Evolutionary conservation across 2,113 vertebrate genomes (phyloP), one percentile per base, ranked within the genome.

Genomic region (Columbina picui): DNA sequence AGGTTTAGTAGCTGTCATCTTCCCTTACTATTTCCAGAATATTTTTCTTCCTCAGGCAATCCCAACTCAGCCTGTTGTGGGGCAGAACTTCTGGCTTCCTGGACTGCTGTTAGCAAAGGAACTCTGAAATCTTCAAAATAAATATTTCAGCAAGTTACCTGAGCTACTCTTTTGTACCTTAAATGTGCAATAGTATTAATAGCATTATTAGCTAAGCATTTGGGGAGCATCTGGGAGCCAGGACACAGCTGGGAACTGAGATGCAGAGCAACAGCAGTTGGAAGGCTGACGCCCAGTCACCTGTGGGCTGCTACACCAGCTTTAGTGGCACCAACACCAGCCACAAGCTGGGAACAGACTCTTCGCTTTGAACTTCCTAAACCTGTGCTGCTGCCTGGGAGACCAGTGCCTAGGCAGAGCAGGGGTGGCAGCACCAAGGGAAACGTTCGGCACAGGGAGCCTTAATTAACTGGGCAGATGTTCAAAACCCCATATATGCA

Each of bases 251-350:
- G 38, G 65, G 52, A 59, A 59, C 52, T 11, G 18, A 71, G 45
- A 53, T 6, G 18, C 29, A 53, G 38, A 55, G 38, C 70, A 65
- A 45, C 22, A 82, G 41, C 70, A 39, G 25, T 9, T 39, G n/a
- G n/a, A 45, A 65, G 14, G 53, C 45, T 53, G 67, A n/a, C 60
- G 52, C 38, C 45, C 15, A n/a, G 39, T 19, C 36, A 59, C 52
- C 43, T 1, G 0, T 16, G 26, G 10, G 12, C 57, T 80, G 57
- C 34, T 17, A 30, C 2, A 0, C 12, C 53, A 34, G 53, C 38
- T 45, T 21, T 59, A 73, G 29, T 14, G 20, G 52, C 68, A 60
- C 52, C 67, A 64, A 41, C 86, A 73, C 29, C 17, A 69, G 61
- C 18, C 55, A 56, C 1, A 5, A 36, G 32, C 63, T 45, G 32